Conservation (phyloP, 2,113 vertebrate genomes). For the Callaeas wilsoni region DNA sequence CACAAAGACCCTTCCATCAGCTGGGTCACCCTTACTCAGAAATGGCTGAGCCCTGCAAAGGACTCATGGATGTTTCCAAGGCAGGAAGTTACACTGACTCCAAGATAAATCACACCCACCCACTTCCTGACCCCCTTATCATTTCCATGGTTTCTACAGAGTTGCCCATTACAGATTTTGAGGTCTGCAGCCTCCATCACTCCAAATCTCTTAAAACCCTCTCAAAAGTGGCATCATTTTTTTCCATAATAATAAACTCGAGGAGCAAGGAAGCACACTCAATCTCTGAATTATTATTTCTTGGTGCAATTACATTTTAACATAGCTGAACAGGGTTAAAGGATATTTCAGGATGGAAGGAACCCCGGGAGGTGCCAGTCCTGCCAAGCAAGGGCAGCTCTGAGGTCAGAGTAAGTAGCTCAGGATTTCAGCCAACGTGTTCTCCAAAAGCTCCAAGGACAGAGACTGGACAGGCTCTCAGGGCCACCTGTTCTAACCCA, state of each 20-base stretch:
- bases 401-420: neutral
- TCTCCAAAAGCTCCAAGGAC: neutral
- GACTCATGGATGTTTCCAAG: neutral
- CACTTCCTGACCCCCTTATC: neutral
- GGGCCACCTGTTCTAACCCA: neutral
- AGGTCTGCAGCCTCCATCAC: neutral
- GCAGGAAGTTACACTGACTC: neutral
- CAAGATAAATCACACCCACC: neutral
- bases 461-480: neutral
- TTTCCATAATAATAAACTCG: neutral
- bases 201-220: accelerated
- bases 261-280: neutral
- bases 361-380: neutral
- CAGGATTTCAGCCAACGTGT: neutral
- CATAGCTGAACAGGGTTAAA: neutral
- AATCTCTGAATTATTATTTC: neutral
- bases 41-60: neutral
- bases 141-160: neutral
- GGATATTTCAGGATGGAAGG: neutral
- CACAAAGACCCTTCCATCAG: neutral
- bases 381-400: neutral
- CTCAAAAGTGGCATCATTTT: neutral
- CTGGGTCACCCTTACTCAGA: neutral
- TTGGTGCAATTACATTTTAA: neutral
- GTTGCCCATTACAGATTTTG: neutral